Evolutionary conservation across 2,113 vertebrate species (phyloP).

Genomic region (Eptesicus fuscus): DNA sequence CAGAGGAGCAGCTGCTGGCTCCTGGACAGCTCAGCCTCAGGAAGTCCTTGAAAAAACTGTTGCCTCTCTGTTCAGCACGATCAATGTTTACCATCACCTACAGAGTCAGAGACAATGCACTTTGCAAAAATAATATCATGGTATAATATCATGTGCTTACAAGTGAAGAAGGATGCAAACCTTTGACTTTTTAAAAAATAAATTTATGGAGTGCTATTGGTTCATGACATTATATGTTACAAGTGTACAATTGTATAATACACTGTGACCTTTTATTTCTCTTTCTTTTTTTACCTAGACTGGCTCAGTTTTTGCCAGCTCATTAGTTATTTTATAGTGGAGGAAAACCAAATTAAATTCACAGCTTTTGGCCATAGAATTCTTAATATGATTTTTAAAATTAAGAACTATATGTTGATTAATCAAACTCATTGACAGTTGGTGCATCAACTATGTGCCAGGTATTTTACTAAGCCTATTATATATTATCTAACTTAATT

Average conservation of each 20-base stretch:
- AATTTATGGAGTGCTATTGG: background rate
- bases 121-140: background rate
- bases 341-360: background rate
- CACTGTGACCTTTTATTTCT: background rate
- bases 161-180: background rate
- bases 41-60: background rate
- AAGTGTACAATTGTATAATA: background rate
- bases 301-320: background rate
- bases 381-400: background rate
- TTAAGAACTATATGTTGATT: background rate
- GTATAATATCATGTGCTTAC: background rate
- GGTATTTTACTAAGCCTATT: background rate
- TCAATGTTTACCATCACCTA: rapidly evolving
- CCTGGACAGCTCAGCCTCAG: background rate
- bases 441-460: background rate
- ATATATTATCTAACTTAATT: background rate
- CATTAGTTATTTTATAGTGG: background rate
- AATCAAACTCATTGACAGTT: background rate
- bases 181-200: background rate
- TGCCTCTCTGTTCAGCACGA: background rate
- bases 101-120: background rate
- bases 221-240: background rate
- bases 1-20: background rate
- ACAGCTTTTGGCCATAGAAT: background rate
- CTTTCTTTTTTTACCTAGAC: background rate